Conservation (phyloP, 2,797 vertebrate genomes). For the Smutsia gigantea region DNA sequence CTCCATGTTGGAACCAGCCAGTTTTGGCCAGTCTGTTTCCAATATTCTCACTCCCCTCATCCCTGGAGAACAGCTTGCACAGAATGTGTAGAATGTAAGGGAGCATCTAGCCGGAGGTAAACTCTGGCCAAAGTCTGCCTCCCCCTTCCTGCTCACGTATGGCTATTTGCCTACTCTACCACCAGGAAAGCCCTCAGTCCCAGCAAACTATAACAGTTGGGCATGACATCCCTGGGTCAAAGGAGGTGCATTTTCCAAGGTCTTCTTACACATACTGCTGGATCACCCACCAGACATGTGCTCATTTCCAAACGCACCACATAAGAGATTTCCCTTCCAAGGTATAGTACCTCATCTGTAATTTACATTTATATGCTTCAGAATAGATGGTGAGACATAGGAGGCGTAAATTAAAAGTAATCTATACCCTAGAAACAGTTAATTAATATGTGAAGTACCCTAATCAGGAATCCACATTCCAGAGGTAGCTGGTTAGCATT, state of each 20-base stretch:
- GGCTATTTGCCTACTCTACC: too few species aligned
- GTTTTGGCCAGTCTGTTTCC: too few species aligned
- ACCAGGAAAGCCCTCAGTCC: neutral
- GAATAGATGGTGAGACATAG: neutral
- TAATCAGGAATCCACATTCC: constrained; percentile 75
- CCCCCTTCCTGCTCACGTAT: too few species aligned
- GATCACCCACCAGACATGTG: neutral
- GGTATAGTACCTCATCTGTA: neutral
- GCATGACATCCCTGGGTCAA: neutral
- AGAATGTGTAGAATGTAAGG: too few species aligned
- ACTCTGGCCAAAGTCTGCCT: too few species aligned
- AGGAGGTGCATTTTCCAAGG: neutral
- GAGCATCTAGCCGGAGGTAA: too few species aligned
- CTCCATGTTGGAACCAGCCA: too few species aligned
- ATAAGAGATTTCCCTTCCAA: neutral
- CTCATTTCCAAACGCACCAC: neutral
- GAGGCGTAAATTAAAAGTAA: constrained; percentile 49
- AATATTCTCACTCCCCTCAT: too few species aligned
- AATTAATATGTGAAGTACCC: constrained; percentile 74
- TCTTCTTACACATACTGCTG: neutral
- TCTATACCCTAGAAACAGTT: constrained; percentile 61
- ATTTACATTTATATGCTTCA: constrained; percentile 36
- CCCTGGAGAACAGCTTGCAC: too few species aligned
- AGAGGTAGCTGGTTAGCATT: constrained; percentile 76
- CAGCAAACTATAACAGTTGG: neutral